Evolutionary conservation across 2,113 vertebrate genomes (phyloP), one percentile per base, ranked within the genome.

Genomic region (Puma concolor): DNA sequence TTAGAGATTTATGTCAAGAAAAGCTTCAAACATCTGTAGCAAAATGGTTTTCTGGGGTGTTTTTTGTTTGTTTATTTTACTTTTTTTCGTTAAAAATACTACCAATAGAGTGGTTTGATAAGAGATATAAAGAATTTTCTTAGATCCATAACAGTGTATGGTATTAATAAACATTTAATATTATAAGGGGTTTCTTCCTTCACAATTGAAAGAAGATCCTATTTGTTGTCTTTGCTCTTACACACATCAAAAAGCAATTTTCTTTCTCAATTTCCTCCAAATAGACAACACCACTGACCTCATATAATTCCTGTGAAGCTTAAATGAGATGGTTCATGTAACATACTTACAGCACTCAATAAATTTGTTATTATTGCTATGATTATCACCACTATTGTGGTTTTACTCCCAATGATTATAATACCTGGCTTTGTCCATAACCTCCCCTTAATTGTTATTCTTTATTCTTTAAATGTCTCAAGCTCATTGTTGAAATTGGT

Each of bases 241-340:
- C 2, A 52, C 33, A 25, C 69, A 48, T 82, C 38, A 25, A 41
- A 82, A 89, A 89, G 16, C 14, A 83, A 52, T 86, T 86, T 95
- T 81, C 63, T 92, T 48, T n/a, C 17, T 91, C 27, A 31, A 5
- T 95, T 96, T 88, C 84, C 76, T 85, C 33, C 63, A 98, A 63
- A 88, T 84, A 86, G 66, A 89, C 13, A 91, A 91, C 15, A 91
- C n/a, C 7, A 71, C 27, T 52, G 83, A 17, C 57, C 16, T 74
- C 27, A 50, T 27, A 67, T 72, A n/a, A 63, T n/a, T 83, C 41
- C 63, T 71, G 1, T 57, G 44, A 79, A 6, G n/a, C 50, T 67
- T 86, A 94, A 89, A 29, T 63, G 33, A 86, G 36, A 63, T 21
- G 67, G 44, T 86, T 69, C 12, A 64, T 64, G n/a, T 50, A 50